These are phyloP conservation scores for Puffinus mauretanicus DNA, from an alignment of 2,113 vertebrate genomes.

Conservation along the genomic window DNA sequence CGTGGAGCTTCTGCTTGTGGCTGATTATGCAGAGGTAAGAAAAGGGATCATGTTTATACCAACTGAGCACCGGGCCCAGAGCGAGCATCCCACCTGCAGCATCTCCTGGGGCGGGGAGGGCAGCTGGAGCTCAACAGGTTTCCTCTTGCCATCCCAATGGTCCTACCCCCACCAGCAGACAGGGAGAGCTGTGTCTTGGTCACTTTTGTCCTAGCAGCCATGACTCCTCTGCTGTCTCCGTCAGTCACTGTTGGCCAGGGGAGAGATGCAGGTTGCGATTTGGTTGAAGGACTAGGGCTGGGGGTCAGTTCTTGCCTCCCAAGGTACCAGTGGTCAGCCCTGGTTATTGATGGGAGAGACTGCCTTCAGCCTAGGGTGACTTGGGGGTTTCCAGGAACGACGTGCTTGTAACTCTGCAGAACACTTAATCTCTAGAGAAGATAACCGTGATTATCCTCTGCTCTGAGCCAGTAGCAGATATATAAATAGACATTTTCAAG, in stretches of 20 bases:
- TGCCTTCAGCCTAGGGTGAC: not conserved
- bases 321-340: not conserved
- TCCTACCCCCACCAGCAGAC: not conserved
- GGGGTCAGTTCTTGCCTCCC: not conserved
- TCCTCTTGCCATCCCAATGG: not conserved
- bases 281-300: not conserved
- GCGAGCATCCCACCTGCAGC: not conserved
- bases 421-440: not conserved
- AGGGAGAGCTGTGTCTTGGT: not conserved
- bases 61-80: not conserved
- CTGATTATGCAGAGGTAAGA: slow-evolving; percentile 93
- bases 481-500: slow-evolving; percentile 8
- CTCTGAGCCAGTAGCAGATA: not conserved
- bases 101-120: not conserved
- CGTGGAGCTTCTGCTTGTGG: slow-evolving; percentile 92
- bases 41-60: not conserved
- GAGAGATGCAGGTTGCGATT: not conserved
- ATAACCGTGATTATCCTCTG: not conserved
- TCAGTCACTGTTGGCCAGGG: not conserved
- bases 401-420: not conserved
- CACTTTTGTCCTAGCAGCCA: not conserved
- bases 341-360: not conserved
- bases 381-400: not conserved
- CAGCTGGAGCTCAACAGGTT: not conserved
- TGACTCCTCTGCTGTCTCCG: not conserved